Conservation (phyloP, 2,113 vertebrate species). For the Panthera uncia region DNA sequence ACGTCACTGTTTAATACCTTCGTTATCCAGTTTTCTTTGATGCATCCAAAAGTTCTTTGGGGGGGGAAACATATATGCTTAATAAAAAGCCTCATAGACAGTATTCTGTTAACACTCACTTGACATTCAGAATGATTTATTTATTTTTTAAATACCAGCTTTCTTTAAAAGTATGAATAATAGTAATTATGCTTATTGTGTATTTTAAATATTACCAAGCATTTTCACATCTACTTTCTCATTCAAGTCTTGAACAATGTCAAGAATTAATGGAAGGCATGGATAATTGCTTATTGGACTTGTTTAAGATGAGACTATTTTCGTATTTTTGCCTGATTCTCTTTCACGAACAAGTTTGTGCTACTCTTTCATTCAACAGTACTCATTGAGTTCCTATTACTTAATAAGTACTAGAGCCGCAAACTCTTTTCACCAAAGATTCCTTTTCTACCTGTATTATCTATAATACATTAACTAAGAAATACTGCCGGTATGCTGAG, state of each 20-base stretch:
- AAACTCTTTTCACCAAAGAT: not conserved
- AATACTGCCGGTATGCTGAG: not conserved
- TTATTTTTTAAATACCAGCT: constrained; percentile 1
- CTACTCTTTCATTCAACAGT: not conserved
- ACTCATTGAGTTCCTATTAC: not conserved
- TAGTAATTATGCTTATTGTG: not conserved
- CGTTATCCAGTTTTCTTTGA: constrained; percentile 24
- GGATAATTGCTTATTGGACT: not conserved
- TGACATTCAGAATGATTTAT: constrained; percentile 1
- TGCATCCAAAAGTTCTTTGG: not conserved
- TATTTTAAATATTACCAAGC: not conserved
- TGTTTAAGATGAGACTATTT: not conserved
- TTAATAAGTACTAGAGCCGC: not conserved
- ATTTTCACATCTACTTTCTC: constrained; percentile 1
- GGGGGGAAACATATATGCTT: not conserved
- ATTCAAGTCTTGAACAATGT: not conserved
- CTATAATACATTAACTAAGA: not conserved
- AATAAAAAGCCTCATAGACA: not conserved
- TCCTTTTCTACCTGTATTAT: not conserved
- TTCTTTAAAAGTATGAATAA: constrained; percentile 8
- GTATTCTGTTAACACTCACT: not conserved
- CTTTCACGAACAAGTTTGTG: not conserved
- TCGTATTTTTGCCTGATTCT: not conserved
- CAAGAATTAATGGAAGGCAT: not conserved
- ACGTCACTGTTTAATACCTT: not conserved